Conservation (phyloP, 2,113 vertebrate genomes). For the Plecturocebus donacophilus region DNA sequence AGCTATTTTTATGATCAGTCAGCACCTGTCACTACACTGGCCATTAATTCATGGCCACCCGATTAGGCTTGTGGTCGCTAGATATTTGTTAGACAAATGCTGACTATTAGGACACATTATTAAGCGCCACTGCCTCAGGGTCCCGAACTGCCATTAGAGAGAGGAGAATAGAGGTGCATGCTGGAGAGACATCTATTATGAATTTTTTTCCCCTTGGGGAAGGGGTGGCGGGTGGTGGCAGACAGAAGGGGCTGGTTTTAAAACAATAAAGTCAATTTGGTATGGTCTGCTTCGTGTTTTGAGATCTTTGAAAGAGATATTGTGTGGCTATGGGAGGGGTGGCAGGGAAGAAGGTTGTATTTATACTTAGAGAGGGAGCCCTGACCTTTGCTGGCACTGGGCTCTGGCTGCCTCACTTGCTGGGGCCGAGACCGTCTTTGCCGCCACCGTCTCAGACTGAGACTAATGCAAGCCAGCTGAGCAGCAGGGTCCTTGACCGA, state of each 20-base stretch:
- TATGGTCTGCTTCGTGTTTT: constrained; percentile 76
- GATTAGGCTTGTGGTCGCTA: background rate
- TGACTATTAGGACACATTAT: background rate
- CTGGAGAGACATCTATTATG: constrained; percentile 10
- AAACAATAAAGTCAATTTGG: constrained; percentile 83
- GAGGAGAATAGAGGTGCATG: background rate
- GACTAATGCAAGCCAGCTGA: constrained; percentile 89
- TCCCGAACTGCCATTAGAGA: background rate
- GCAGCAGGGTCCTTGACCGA: constrained; percentile 66
- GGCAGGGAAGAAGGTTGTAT: constrained; percentile 71
- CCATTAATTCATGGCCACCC: background rate
- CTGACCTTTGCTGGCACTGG: constrained; percentile 84
- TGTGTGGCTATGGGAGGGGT: constrained; percentile 69
- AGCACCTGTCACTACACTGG: background rate
- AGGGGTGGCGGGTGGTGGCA: background rate
- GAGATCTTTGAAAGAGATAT: constrained; percentile 82
- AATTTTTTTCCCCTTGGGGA: constrained; percentile 19
- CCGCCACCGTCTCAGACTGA: constrained; percentile 80
- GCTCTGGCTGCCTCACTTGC: constrained; percentile 78
- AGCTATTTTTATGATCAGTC: background rate
- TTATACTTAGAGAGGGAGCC: constrained; percentile 83
- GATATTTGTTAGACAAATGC: background rate
- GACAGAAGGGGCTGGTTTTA: constrained; percentile 75
- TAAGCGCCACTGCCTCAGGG: background rate
- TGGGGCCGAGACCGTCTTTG: constrained; percentile 54